Base-by-base conservation (phyloP, 2,113 vertebrate species). In the Neodon shergylaensis region DNA sequence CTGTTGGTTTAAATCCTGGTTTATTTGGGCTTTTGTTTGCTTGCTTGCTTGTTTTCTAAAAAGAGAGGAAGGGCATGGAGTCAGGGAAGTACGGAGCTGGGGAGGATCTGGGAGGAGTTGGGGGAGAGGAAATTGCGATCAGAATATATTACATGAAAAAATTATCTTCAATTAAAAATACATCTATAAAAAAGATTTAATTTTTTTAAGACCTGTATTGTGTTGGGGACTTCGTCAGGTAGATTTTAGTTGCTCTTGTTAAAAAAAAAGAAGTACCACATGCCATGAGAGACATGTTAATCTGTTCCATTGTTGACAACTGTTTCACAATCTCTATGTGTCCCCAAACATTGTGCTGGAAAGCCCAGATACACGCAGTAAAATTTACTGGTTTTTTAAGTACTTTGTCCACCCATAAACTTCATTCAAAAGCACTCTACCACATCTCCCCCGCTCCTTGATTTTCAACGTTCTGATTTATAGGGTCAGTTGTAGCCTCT, bases 341-440 rank as follows among this genome's bases (percentile, higher is more conserved):
- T 66, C 72, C 63, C 44, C 52, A 36, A 47, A 44, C 5, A 16
- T 14, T 0, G 0, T 73, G 85, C 39, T 90, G 22, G 28, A 22
- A 77, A 58, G 70, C 28, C 83, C 44, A 68, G 39, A 42, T 22
- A 63, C n/a, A 61, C 52, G 33, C 94, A 86, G 14, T 68, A 44
- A 76, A 58, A 61, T 61, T 61, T 68, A 77, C 39, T 68, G 72
- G 72, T 61, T 84, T 65, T 72, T 16, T 39, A 83, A 84, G 74
- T 90, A 87, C 58, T 81, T 86, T 83, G 90, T 96, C 77, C 54
- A 92, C 95, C 85, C 90, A 14, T 85, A 65, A 98, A 97, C 97
- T 97, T 95, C 96, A 70, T 81, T 96, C 31, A 61, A 83, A 97
- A 92, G 22, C 77, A 0, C 63, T 96, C 77, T 1, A 3, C 49